phyloP scores from a whole-genome alignment of 2,888 invertebrate genomes.

The Protonemura montana region DNA sequence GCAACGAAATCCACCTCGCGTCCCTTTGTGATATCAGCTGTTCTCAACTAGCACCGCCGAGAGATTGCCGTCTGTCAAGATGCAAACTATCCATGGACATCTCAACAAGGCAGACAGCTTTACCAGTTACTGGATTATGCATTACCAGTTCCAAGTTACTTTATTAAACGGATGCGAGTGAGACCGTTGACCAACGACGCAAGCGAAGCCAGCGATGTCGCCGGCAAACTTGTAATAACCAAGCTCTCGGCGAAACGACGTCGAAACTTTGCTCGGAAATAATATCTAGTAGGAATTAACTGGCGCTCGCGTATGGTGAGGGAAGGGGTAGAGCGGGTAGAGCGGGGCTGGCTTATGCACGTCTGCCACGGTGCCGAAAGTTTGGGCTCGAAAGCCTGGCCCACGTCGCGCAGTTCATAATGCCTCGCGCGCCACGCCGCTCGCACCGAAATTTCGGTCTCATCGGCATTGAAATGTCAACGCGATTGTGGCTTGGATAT shows the following conservation, averaged over 20 bases:
- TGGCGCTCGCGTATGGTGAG: background rate
- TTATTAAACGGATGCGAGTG: background rate
- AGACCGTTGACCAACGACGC: background rate
- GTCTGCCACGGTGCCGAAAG: background rate
- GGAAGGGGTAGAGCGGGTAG: no score
- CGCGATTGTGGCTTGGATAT: background rate
- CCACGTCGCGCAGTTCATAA: no score
- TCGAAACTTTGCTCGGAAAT: background rate
- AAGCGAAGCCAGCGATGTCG: background rate
- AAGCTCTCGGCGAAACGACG: background rate
- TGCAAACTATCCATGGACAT: background rate
- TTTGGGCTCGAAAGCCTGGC: no score
- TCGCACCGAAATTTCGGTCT: background rate
- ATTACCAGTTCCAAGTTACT: slow-evolving; percentile 2
- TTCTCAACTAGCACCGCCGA: background rate
- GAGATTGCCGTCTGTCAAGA: background rate
- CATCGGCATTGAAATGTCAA: background rate
- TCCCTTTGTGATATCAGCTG: background rate
- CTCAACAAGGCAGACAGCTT: background rate
- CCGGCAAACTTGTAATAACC: background rate
- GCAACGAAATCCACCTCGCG: background rate
- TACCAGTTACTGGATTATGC: background rate
- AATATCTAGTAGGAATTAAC: background rate
- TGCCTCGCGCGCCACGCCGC: background rate
- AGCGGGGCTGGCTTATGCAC: background rate